These are phyloP conservation scores for Melipona bicolor DNA, from an alignment of 2,888 invertebrate genomes.

Conservation along the genomic window DNA sequence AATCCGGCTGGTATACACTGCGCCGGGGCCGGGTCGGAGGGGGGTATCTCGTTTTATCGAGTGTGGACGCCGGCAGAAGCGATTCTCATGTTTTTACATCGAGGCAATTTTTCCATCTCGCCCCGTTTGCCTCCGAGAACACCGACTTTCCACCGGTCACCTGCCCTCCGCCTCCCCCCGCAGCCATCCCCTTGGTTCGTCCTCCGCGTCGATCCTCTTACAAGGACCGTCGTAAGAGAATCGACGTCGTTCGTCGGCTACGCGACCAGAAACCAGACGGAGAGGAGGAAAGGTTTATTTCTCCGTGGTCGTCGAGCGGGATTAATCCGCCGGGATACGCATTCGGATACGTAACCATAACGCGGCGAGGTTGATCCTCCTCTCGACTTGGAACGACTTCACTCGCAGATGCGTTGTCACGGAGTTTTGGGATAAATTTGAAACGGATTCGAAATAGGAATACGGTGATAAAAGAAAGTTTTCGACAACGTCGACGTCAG, in stretches of 20 bases:
- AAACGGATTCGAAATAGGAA: too few species aligned
- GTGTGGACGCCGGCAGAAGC: constrained; percentile 79
- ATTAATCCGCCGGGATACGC: neutral
- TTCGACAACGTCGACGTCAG: too few species aligned
- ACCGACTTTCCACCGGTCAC: constrained; percentile 73
- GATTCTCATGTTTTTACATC: constrained; percentile 84
- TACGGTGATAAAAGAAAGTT: too few species aligned
- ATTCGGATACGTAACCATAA: neutral
- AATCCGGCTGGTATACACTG: constrained; percentile 68
- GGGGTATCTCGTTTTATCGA: constrained; percentile 79
- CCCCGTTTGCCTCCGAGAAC: constrained; percentile 79
- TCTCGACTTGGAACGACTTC: too few species aligned
- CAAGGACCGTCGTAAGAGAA: constrained; percentile 24
- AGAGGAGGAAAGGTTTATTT: neutral
- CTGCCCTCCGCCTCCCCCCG: constrained; percentile 30
- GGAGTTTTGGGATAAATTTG: too few species aligned
- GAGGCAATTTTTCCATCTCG: constrained; percentile 84
- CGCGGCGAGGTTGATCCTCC: neutral
- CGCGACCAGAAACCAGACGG: constrained; percentile 71
- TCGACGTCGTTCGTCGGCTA: constrained; percentile 62
- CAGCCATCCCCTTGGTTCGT: constrained; percentile 18
- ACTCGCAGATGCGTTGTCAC: too few species aligned
- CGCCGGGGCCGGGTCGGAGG: constrained; percentile 52
- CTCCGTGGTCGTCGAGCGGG: neutral
- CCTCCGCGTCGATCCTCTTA: constrained; percentile 20